Evolutionary conservation across 2,888 invertebrate genomes (phyloP), one percentile per base, ranked within the genome.

Genomic region (Drosophila meridiana): DNA sequence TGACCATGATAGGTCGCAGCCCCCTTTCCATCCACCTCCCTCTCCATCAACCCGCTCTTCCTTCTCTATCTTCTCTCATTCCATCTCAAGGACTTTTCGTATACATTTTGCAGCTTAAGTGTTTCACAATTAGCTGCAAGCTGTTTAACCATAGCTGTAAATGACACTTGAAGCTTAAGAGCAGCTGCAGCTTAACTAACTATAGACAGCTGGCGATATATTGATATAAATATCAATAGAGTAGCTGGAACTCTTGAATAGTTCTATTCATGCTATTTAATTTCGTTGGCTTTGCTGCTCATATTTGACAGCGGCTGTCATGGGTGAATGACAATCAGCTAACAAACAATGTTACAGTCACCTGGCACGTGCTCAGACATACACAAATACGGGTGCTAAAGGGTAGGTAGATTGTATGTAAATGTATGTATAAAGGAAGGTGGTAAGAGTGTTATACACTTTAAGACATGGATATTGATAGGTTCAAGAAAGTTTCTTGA

Each of bases 91-190:
- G 70, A 78, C 69, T 68, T 50, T 68, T 58, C 20, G 73, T 62
- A 40, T 38, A 73, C 65, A 69, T 70, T 66, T 69, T 64, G 70
- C 68, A 81, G 75, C 74, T 81, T 78, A 78, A 80, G 60, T 69
- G 65, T 63, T 61, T 56, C 58, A 52, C 71, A 82, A 76, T 80
- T 78, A 71, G 69, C 55, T 66, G 66, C 20, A 50, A 64, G 43
- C 56, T 78, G 60, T 69, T 70, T 58, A 48, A n/a, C 53, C 53
- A 63, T 69, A 78, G 63, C 57, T 66, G 63, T 43, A 63, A 65
- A 40, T 47, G 63, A 52, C 62, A 43, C 55, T 57, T 7, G 34
- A 1, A 4, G 48, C 56, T 78, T 63, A 60, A 69, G 32, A n/a
- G 7, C 3, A 42, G 28, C 50, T 63, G 6, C 36, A 28, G 50